Evolutionary conservation across 2,797 vertebrate species (phyloP).

Genomic region (Neoniphon sammara): DNA sequence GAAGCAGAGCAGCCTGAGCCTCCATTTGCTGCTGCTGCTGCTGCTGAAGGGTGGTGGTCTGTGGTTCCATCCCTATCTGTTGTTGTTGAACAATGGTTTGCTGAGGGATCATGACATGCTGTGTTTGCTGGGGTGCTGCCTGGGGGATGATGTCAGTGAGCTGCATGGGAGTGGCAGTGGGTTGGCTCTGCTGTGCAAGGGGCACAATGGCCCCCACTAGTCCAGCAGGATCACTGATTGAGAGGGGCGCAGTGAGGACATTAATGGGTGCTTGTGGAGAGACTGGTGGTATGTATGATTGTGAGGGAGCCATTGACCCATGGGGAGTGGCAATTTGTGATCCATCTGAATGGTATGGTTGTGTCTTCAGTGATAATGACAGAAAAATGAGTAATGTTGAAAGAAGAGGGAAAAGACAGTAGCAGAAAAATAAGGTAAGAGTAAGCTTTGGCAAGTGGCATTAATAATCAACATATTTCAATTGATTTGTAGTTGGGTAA

Average conservation of each 20-base stretch:
- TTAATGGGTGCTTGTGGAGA: conserved; percentile 81
- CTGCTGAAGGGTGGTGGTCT: conserved; percentile 72
- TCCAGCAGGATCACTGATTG: conserved; percentile 77
- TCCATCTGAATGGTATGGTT: conserved; percentile 81
- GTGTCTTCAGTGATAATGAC: conserved; percentile 71
- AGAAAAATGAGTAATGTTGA: conserved; percentile 69
- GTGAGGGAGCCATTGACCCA: conserved; percentile 74
- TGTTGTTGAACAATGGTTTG: conserved; percentile 79
- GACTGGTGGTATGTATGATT: conserved; percentile 79
- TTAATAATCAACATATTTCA: conserved; percentile 74
- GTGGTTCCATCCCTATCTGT: conserved; percentile 77
- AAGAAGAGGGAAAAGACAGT: conserved; percentile 70
- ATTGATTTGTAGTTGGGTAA: conserved; percentile 55
- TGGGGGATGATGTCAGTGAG: conserved; percentile 79
- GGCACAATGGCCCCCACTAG: conserved; percentile 70
- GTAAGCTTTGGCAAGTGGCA: conserved; percentile 76
- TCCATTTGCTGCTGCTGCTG: conserved; percentile 69
- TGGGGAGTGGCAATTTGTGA: conserved; percentile 77
- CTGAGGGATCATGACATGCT: conserved; percentile 75
- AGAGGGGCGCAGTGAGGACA: conserved; percentile 76
- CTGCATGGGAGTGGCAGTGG: conserved; percentile 77
- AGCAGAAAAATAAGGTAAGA: conserved; percentile 79
- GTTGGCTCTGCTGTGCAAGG: conserved; percentile 77
- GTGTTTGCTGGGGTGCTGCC: conserved; percentile 76
- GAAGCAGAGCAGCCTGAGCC: conserved; percentile 64